These are phyloP conservation scores for Aegotheles bennettii DNA, from an alignment of 2,113 vertebrate species.

Conservation along the genomic window DNA sequence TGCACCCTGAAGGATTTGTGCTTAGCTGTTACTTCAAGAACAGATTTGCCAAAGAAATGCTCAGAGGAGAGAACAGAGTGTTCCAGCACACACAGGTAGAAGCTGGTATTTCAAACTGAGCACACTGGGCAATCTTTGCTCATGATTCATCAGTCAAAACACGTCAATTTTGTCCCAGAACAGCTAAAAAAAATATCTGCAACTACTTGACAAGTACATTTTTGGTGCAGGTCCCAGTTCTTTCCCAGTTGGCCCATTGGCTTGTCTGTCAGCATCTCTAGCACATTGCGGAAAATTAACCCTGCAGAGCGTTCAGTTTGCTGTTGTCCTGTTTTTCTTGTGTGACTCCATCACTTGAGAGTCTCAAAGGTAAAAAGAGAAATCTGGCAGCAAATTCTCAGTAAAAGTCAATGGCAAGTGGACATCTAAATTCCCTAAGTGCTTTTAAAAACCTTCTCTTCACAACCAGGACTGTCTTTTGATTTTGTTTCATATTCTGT, in stretches of 20 bases:
- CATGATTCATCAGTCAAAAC: conserved; percentile 70
- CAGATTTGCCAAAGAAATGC: conserved; percentile 66
- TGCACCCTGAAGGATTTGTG: conserved; percentile 60
- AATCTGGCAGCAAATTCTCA: not conserved
- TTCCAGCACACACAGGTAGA: conserved; percentile 68
- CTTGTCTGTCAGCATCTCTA: conserved; percentile 59
- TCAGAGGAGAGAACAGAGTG: conserved; percentile 63
- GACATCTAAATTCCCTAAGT: not conserved
- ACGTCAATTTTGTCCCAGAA: conserved; percentile 65
- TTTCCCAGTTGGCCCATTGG: conserved; percentile 64
- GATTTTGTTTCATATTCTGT: not conserved
- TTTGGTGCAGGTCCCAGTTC: conserved; percentile 65
- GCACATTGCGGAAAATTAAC: conserved; percentile 17
- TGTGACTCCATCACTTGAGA: not conserved
- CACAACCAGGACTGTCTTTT: not conserved
- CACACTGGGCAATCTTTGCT: conserved; percentile 66
- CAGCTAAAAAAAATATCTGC: conserved; percentile 64
- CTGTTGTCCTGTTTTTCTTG: conserved; percentile 16
- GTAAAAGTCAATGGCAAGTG: not conserved
- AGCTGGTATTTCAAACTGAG: conserved; percentile 64
- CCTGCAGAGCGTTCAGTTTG: not conserved
- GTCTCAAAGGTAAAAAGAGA: not conserved
- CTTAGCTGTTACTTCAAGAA: conserved; percentile 58
- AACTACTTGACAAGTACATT: conserved; percentile 65
- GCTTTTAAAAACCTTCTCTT: not conserved